These are phyloP conservation scores for Drosophila buzzatii DNA, from an alignment of 2,888 invertebrate species.

Conservation along the genomic window DNA sequence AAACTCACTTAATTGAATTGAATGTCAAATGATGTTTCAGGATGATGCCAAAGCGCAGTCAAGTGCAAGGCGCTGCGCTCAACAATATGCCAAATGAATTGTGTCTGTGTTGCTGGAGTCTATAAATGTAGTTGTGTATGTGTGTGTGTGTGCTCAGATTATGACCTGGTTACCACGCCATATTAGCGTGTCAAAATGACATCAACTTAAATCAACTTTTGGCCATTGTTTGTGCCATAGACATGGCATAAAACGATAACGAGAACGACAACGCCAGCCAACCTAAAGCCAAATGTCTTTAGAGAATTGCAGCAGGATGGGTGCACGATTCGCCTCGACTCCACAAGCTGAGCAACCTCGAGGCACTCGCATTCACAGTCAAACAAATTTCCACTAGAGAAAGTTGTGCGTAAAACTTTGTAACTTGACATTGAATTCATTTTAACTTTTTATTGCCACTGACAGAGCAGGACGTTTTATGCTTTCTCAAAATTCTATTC, in stretches of 20 bases:
- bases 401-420: constrained; percentile 27
- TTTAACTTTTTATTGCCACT: constrained; percentile 2
- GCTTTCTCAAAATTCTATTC: background rate
- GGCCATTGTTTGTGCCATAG: constrained; percentile 55
- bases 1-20: constrained; percentile 72
- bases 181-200: constrained; percentile 71
- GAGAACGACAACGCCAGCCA: constrained; percentile 41
- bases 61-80: constrained; percentile 54
- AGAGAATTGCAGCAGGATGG: constrained; percentile 1
- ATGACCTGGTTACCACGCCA: constrained; percentile 59
- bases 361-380: constrained; percentile 14
- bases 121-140: constrained; percentile 1
- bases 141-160: constrained; percentile 32
- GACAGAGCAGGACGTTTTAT: constrained; percentile 1
- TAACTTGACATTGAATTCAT: constrained; percentile 20
- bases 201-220: constrained; percentile 75
- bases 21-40: constrained; percentile 51
- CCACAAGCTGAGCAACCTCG: constrained; percentile 8
- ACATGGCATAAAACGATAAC: constrained; percentile 63
- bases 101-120: constrained; percentile 7
- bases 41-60: constrained; percentile 53
- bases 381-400: constrained; percentile 8
- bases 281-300: constrained; percentile 46
- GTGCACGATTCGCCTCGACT: constrained; percentile 24
- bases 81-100: constrained; percentile 63